These are phyloP conservation scores for Polyploca ridens DNA, from an alignment of 2,888 invertebrate genomes.

Conservation along the genomic window DNA sequence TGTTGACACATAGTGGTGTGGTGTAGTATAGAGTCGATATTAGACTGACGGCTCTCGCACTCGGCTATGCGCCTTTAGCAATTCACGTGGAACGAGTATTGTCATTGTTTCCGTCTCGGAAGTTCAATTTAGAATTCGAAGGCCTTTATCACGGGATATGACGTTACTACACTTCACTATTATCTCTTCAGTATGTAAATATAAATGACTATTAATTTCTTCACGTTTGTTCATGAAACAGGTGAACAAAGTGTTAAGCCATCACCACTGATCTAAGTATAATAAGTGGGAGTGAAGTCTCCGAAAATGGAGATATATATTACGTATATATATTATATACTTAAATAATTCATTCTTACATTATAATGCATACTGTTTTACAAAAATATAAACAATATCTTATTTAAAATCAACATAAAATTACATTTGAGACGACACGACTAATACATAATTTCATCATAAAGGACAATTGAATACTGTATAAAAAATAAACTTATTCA, in stretches of 20 bases:
- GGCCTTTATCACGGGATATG: too few relatives aligned
- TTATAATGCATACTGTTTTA: constrained; percentile 55
- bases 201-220: too few relatives aligned
- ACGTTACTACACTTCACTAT: too few relatives aligned
- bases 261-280: not conserved
- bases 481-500: constrained; percentile 12
- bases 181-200: too few relatives aligned
- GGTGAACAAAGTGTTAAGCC: not conserved
- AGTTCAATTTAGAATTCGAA: too few relatives aligned
- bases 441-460: constrained; percentile 28
- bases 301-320: constrained; percentile 25
- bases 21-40: too few relatives aligned
- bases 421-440: constrained; percentile 28
- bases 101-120: too few relatives aligned
- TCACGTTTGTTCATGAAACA: not conserved
- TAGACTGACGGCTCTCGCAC: too few relatives aligned
- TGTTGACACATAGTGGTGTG: too few relatives aligned
- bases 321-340: constrained; percentile 15
- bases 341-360: constrained; percentile 30
- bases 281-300: not conserved
- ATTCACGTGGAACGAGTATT: too few relatives aligned
- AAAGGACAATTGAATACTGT: constrained; percentile 16
- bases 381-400: constrained; percentile 65
- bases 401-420: constrained; percentile 39
- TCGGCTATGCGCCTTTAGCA: too few relatives aligned